These are phyloP conservation scores for Acholoe squamosa DNA, from an alignment of 2,888 invertebrate genomes.

Conservation along the genomic window DNA sequence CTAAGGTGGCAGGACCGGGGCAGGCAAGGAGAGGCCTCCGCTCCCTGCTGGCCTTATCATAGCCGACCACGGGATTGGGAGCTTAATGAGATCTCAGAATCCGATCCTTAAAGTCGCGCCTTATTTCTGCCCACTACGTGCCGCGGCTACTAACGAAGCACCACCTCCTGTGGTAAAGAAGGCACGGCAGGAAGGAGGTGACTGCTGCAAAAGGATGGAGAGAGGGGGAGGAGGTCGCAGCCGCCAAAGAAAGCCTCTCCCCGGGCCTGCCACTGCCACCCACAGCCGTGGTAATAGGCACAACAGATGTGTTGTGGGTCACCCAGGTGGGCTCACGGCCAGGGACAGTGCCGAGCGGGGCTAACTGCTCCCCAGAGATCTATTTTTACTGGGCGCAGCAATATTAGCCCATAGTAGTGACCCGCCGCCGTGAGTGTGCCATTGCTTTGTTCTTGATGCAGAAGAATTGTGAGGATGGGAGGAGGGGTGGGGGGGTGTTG, in stretches of 20 bases:
- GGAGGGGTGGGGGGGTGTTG: too few species aligned
- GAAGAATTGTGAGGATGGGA: too few species aligned
- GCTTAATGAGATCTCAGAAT: conserved; percentile 53
- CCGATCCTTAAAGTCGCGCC: conserved; percentile 49
- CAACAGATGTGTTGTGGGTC: conserved; percentile 3
- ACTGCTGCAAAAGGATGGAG: not conserved
- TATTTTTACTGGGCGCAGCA: not conserved
- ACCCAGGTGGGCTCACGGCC: not conserved
- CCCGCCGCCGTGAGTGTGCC: not conserved
- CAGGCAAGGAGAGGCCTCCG: not conserved
- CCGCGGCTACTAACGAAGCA: not conserved
- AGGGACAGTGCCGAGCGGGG: not conserved
- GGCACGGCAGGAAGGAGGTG: not conserved
- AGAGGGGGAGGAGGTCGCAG: not conserved
- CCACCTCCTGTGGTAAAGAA: not conserved
- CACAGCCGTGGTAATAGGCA: conserved; percentile 25
- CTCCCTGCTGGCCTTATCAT: conserved; percentile 35
- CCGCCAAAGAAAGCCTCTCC: not conserved
- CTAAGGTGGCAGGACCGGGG: not conserved
- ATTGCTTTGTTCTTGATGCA: not conserved
- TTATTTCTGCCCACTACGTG: conserved; percentile 42
- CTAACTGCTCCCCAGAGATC: conserved; percentile 18
- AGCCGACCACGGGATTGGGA: conserved; percentile 35
- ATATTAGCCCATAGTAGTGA: conserved; percentile 20
- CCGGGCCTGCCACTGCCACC: not conserved